Evolutionary conservation across 2,113 vertebrate species (phyloP), one percentile per base, ranked within the genome.

Genomic region (Lampris megalopsis): DNA sequence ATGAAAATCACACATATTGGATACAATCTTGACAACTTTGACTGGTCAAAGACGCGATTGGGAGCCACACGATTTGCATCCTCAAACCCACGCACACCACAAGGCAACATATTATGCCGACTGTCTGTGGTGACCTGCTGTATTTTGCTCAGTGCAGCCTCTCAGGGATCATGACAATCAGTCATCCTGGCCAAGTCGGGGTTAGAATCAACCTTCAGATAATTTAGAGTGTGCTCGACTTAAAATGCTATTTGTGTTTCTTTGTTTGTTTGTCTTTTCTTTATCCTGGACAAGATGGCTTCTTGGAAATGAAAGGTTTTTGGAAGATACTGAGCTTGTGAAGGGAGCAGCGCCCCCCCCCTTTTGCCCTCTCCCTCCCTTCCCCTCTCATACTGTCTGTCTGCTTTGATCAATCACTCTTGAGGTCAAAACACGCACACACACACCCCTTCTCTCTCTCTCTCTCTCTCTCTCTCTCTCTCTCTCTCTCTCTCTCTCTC

Each of bases 401-500:
- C 62, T 35, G 43, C 11, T 64, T 45, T 49, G 43, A 64, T 64
- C 45, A 64, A 48, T 64, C 62, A 64, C 45, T 36, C 9, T 64
- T 36, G 62, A 64, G 62, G 62, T 49, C 62, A 49, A 64, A 11
- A 6, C 45, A 58, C 42, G 24, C 6, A 8, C 53, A 40, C 24
- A 40, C 8, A 6, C n/a, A 11, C 4, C 60, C 60, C 42, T 6
- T 5, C 60, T 24, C 61, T 4, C 61, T 24, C 35, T 10, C 57
- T 8, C 36, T 7, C 61, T 13, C 61, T 43, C 54, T 38, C 57
- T 70, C 48, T 13, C 61, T 9, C 45, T 48, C 62, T 9, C 6
- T 9, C 61, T 56, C 58, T 40, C 47, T 36, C 3, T 35, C 3
- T 9, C 11, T 62, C 59, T 11, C 63, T 48, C 54, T 36, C n/a